Base-by-base conservation (phyloP, 2,797 vertebrate genomes). In the Distichodus sexfasciatus region DNA sequence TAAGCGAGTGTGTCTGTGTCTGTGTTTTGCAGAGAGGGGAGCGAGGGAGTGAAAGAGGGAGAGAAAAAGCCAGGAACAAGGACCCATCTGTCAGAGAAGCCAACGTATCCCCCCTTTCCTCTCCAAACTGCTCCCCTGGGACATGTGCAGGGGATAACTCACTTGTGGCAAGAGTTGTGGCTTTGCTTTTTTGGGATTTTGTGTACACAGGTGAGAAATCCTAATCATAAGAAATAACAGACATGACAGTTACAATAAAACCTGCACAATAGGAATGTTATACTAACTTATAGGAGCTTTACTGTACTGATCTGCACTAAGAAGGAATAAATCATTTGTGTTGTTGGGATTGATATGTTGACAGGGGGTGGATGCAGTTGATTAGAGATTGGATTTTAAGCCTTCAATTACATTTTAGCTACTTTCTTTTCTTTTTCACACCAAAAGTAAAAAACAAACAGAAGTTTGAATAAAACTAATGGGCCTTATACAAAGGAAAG, bases 21-120 rank as follows among this genome's bases (percentile, higher is more conserved):
- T 88, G 82, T 84, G 86, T 79, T 66, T 85, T 81, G 77, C 87
- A 87, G 82, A 80, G 84, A 84, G 66, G 75, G n/a, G 75, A 76
- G 77, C 59, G 85, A 83, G 83, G 84, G 83, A 86, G 82, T 81
- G 87, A 87, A 85, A 87, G 87, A 86, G 86, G 84, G 87, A 88
- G 86, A 88, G 71, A 72, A 72, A 74, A 71, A 69, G 72, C 64
- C 74, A 74, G 87, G 74, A 89, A 91, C 88, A 91, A 91, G 89
- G 89, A 90, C 90, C 91, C 91, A 92, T 92, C 91, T 92, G 91
- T 91, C 90, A 91, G 89, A 83, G 78, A 81, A 84, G 80, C 61
- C 66, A 82, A 83, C 53, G 51, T 84, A 86, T 74, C 85, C 87
- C 87, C 90, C 87, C 89, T 85, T 87, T 88, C 87, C 87, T 85